Conservation (phyloP, 2,888 invertebrate species). For the Escarpia spicata region DNA sequence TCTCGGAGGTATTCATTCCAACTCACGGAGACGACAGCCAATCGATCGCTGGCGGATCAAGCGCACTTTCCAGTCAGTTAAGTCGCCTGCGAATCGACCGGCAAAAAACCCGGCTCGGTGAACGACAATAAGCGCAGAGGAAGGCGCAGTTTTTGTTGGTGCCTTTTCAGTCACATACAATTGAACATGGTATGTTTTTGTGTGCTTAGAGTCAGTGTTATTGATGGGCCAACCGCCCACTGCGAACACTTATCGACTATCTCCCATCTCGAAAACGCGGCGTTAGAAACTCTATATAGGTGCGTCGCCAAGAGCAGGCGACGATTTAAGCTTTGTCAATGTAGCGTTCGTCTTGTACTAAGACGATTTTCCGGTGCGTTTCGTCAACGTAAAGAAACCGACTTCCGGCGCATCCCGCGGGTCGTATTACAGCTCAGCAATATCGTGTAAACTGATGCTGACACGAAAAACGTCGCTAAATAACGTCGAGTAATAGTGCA, state of each 20-base stretch:
- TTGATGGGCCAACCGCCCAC: not conserved
- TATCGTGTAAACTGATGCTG: not conserved
- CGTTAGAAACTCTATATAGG: not conserved
- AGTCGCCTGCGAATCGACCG: not conserved
- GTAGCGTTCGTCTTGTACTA: not conserved
- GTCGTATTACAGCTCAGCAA: not conserved
- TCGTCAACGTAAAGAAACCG: not conserved
- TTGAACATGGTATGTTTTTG: not conserved
- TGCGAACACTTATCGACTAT: not conserved
- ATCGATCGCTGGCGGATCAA: not conserved
- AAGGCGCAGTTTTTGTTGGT: not conserved
- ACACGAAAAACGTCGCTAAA: not conserved
- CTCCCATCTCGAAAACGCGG: not conserved
- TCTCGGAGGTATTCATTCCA: not conserved
- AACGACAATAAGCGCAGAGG: not conserved
- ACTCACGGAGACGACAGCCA: not conserved
- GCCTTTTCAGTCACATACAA: slow-evolving; percentile 2
- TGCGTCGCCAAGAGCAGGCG: not conserved
- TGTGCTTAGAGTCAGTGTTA: not conserved
- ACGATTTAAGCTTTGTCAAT: not conserved
- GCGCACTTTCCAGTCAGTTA: not conserved
- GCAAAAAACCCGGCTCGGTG: not conserved
- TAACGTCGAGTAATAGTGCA: not conserved
- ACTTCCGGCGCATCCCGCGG: not conserved
- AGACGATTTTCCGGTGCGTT: not conserved